Evolutionary conservation across 1,140 invertebrate genomes (phyloP), one percentile per base, ranked within the genome.

Genomic region (Danaus plexippus): DNA sequence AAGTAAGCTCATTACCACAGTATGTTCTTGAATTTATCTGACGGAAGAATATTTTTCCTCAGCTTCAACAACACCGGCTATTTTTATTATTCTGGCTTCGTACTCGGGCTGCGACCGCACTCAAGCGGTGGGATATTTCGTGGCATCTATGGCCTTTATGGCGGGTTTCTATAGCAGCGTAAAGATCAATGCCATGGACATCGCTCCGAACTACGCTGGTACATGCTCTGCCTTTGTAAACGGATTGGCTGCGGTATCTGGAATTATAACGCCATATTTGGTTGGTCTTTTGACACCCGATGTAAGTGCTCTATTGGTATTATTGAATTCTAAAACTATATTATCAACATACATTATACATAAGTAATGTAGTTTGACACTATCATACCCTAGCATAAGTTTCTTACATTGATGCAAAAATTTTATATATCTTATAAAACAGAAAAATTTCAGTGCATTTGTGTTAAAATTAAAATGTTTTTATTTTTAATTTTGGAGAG

Each of bases 201-300:
- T 97, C 46, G 93, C 93, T 41, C 93, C 94, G 3, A 95, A 94
- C 81, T 94, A 92, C 82, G 94, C 94, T 4, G 94, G 94, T n/a
- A 93, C 92, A 1, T 80, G 95, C 48, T 95, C 95, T 89, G 95
- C 94, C 1, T 90, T 96, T 11, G 93, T 93, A 0, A 96, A 96
- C 75, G 94, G 94, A 0, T 90, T 95, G 57, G 94, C 93, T 4
- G 94, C 94, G 1, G 88, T 95, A 3, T 92, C 94, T 22, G 95
- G 95, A 11, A 94, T 96, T 41, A 77, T 95, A 42, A 83, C 80
- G 6, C 95, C 95, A 0, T 92, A 91, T 75, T 77, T 95, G 45
- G 90, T 94, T 46, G 94, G 94, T 41, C 87, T 91, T 9, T 88
- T 96, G 67, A 94, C 93, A 41, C 89, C 90, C 59, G 88, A 93